Evolutionary conservation across 2,113 vertebrate species (phyloP), one percentile per base, ranked within the genome.

Genomic region (Hypomesus transpacificus): DNA sequence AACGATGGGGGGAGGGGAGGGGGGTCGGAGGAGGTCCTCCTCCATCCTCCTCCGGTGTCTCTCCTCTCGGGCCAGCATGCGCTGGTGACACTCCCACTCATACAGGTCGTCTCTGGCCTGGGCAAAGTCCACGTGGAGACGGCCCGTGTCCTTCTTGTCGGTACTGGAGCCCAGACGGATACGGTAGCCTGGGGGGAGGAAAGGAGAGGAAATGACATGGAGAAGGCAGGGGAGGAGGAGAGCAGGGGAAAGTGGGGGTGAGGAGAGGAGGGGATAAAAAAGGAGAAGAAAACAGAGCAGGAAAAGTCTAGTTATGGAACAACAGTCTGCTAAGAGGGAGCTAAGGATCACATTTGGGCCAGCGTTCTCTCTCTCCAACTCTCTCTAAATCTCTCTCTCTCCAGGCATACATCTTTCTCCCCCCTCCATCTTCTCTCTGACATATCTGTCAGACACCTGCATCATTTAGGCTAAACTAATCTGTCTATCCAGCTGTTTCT

Each of bases 61-160:
- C 80, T 98, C 96, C 86, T 98, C 95, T 1, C 96, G 84, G 5
- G 96, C 96, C 81, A 97, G 76, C 95, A 96, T 94, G 18, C 96
- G 93, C 90, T 98, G 96, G 81, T 87, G 92, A 82, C 96, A 98
- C 66, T 98, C 96, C 96, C 96, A 98, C 85, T 98, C 95, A 0
- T 98, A 98, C n/a, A 98, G 90, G 70, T 98, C 96, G 0, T 98
- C 96, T 75, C 96, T 89, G 16, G 96, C 96, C 87, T 98, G 95
- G 0, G 96, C 96, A 13, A 96, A 98, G 85, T 98, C 96, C 84
- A 98, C 96, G 0, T 98, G 96, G 69, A 98, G 94, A 1, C 95
- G 90, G 1, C 96, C 96, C 0, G 94, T 94, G 87, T 98, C 96
- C 85, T 97, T 97, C 85, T 97, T 97, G 87, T 98, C 96, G 0